Conservation (phyloP, 2,888 invertebrate species). For the Amiota communis region DNA sequence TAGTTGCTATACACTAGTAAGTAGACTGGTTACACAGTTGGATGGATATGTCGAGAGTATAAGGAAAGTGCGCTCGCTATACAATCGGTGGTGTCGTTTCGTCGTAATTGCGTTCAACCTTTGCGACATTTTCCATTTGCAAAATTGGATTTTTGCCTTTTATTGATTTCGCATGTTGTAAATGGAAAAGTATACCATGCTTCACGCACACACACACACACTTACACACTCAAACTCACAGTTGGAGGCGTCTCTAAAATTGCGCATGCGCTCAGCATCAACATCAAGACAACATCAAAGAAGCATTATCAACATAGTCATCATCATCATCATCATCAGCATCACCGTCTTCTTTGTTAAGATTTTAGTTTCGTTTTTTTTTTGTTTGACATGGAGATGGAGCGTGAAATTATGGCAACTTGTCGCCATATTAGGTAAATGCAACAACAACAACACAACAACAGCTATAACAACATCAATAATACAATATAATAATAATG, state of each 20-base stretch:
- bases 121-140: conserved; percentile 28
- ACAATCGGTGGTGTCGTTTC: not conserved
- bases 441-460: conserved; percentile 31
- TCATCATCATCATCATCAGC: not conserved
- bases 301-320: not conserved
- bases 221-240: not conserved
- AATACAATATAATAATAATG: no score
- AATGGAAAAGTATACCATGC: not conserved
- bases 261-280: conserved; percentile 10
- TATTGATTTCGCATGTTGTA: not conserved
- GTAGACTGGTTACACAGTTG: not conserved
- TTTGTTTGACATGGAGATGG: not conserved
- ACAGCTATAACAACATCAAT: no score
- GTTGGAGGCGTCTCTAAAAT: conserved; percentile 19
- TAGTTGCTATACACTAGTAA: not conserved
- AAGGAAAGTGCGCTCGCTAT: not conserved
- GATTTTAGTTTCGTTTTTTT: no score
- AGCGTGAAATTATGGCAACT: conserved; percentile 61
- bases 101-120: conserved; percentile 19
- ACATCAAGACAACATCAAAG: not conserved
- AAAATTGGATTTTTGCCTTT: conserved; percentile 27
- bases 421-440: conserved; percentile 48
- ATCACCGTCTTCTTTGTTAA: no score
- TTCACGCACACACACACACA: not conserved
- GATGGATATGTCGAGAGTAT: no score